Percentiles rank a stretch among this genome's conserved stretches.
phyloP scores from a whole-genome alignment of 2,888 invertebrate genomes.

The Eilema sororculum region DNA sequence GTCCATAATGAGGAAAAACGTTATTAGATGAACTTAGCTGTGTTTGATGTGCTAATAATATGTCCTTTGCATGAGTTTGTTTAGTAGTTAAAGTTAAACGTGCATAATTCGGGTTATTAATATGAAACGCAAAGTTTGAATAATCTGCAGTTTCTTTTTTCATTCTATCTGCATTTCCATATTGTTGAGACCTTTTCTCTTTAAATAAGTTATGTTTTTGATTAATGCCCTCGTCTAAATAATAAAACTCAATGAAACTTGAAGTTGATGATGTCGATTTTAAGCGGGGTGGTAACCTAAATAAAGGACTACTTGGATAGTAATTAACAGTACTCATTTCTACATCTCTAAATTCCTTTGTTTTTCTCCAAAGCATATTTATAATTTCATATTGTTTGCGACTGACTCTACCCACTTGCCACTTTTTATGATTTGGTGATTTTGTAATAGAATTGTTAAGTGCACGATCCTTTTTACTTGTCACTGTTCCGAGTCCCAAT shows the following conservation, averaged over 20 bases:
- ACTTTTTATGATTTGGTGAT: constrained; percentile 49
- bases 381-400: constrained; percentile 72
- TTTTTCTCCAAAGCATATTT: constrained; percentile 73
- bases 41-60: neutral
- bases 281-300: constrained; percentile 25
- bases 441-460: constrained; percentile 18
- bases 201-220: constrained; percentile 18
- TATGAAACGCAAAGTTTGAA: constrained; percentile 54
- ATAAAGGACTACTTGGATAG: constrained; percentile 27
- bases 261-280: constrained; percentile 55
- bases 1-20: neutral
- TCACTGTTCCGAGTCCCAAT: constrained; percentile 21
- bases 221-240: constrained; percentile 61
- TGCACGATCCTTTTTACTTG: constrained; percentile 16
- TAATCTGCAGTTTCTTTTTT: constrained; percentile 36
- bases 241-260: constrained; percentile 79
- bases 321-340: constrained; percentile 43
- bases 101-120: constrained; percentile 39
- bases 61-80: constrained; percentile 28
- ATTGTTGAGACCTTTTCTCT: constrained; percentile 6
- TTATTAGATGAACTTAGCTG: neutral
- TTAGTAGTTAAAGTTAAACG: constrained; percentile 32
- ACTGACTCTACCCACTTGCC: constrained; percentile 65
- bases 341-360: constrained; percentile 62
- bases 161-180: constrained; percentile 26